Evolutionary conservation across 2,113 vertebrate species (phyloP).

Genomic region (Neopipo cinnamomea): DNA sequence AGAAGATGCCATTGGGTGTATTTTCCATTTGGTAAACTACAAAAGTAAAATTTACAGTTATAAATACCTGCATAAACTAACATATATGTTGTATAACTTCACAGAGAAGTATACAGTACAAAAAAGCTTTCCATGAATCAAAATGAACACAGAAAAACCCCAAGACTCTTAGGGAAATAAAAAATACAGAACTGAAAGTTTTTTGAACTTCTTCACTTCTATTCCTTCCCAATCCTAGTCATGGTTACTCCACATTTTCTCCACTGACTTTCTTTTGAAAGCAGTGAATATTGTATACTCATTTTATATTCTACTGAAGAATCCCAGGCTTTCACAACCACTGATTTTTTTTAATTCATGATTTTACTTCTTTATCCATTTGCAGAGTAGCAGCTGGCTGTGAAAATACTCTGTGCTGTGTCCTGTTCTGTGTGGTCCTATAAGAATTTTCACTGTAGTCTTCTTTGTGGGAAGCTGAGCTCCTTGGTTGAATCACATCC

Average conservation of each 20-base stretch:
- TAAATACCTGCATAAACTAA: constrained; percentile 35
- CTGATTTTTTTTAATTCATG: neutral
- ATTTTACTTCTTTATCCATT: neutral
- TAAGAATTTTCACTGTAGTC: neutral
- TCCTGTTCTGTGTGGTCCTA: neutral
- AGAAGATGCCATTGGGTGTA: constrained; percentile 21
- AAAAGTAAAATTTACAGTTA: constrained; percentile 20
- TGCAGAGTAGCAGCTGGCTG: neutral
- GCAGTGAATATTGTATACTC: neutral
- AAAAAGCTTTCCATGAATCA: constrained; percentile 18
- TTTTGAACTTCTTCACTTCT: neutral
- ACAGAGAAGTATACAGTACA: neutral
- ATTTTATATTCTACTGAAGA: neutral
- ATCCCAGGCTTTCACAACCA: neutral
- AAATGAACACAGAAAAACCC: neutral
- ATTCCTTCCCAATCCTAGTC: neutral
- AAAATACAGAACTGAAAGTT: neutral
- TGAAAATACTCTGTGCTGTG: neutral
- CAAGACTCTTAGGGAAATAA: neutral
- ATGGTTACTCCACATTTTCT: neutral
- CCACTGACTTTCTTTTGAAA: neutral
- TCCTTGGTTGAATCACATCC: accelerated
- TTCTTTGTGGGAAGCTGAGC: neutral
- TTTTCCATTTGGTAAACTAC: constrained; percentile 41
- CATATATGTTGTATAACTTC: neutral